Percentiles rank a stretch among this genome's conserved stretches.
Conservation (phyloP, 2,888 invertebrate species). For the Cantharis rufa region DNA sequence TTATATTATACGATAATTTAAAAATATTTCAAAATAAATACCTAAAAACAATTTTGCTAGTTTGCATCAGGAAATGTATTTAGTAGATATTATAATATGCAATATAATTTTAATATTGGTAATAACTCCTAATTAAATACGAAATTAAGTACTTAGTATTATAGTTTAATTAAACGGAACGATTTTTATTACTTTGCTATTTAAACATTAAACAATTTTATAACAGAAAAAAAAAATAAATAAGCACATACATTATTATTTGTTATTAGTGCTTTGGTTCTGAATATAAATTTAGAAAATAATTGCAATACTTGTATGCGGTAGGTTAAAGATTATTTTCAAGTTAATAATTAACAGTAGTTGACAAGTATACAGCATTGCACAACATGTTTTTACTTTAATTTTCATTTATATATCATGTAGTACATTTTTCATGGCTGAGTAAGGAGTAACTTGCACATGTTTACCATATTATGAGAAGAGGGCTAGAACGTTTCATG, state of each 20-base stretch:
- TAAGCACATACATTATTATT: background rate
- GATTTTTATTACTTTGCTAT: background rate
- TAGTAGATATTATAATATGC: no score
- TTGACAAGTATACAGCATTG: slow-evolving; percentile 19
- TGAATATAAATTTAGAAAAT: background rate
- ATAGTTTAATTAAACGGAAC: background rate
- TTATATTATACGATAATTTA: no score
- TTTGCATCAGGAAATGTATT: no score
- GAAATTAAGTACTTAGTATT: no score
- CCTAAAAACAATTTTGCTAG: no score
- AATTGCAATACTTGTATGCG: slow-evolving; percentile 7
- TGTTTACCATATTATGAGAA: slow-evolving; percentile 21
- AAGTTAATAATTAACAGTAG: slow-evolving; percentile 19
- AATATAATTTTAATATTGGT: no score
- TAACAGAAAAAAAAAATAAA: no score
- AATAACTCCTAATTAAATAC: no score
- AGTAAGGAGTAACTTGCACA: slow-evolving; percentile 4
- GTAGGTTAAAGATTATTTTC: slow-evolving; percentile 14
- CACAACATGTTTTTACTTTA: slow-evolving; percentile 14
- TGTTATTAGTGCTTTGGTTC: background rate
- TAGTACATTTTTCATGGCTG: slow-evolving; percentile 3
- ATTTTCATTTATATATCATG: slow-evolving; percentile 19
- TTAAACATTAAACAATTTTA: background rate
- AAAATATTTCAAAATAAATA: no score
- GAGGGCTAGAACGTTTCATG: background rate